Conservation (phyloP, 2,797 vertebrate species). For the Acanthis flammea region DNA sequence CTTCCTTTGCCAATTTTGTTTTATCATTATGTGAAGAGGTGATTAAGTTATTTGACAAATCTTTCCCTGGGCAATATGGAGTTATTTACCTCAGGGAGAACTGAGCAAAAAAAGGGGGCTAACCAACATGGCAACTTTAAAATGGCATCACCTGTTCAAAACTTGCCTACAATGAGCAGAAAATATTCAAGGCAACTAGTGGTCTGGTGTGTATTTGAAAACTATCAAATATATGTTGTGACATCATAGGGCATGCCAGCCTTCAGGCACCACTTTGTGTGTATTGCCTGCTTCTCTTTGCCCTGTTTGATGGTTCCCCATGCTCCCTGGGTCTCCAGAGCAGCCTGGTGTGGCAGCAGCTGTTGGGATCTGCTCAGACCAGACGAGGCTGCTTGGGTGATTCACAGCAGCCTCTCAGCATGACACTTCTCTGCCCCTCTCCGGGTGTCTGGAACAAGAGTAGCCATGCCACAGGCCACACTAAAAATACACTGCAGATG, state of each 20-base stretch:
- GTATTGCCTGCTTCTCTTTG: not conserved
- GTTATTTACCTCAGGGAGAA: conserved; percentile 66
- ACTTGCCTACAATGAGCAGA: not conserved
- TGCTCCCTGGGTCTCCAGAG: not conserved
- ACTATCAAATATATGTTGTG: not conserved
- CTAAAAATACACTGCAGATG: not conserved
- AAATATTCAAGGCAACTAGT: not conserved
- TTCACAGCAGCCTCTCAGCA: not conserved
- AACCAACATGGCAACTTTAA: conserved; percentile 41
- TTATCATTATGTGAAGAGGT: conserved; percentile 73
- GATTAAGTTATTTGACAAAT: conserved; percentile 81
- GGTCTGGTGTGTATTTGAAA: not conserved
- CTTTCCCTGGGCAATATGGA: conserved; percentile 63
- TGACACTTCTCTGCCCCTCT: not conserved
- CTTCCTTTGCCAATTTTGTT: conserved; percentile 72
- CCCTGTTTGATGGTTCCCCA: not conserved
- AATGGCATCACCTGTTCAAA: not conserved
- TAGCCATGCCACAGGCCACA: not conserved
- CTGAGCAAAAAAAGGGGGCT: not conserved
- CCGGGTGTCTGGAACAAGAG: not conserved
- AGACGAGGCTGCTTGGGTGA: accelerated
- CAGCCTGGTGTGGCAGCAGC: not conserved
- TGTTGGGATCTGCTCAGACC: not conserved
- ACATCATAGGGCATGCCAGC: not conserved
- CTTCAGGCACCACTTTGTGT: not conserved